Evolutionary conservation across 1,140 invertebrate species (phyloP).

Genomic region (Alviniconcha marisindica): DNA sequence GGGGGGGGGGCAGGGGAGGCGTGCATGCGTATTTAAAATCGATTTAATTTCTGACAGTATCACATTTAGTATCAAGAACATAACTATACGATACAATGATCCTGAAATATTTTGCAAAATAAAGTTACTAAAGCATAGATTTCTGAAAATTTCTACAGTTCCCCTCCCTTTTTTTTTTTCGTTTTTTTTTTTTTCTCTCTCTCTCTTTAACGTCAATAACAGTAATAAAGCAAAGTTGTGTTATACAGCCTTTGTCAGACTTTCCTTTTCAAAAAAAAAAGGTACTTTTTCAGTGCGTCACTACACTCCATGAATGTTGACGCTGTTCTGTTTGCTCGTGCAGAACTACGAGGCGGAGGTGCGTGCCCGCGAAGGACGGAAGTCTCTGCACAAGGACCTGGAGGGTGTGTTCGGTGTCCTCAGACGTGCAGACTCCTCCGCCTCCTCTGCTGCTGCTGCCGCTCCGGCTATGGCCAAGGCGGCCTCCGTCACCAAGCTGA

Average conservation of each 20-base stretch:
- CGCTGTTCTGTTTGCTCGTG: neutral
- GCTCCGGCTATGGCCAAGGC: neutral
- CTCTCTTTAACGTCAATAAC: neutral
- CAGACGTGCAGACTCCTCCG: conserved; percentile 38
- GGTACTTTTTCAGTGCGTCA: too few species aligned
- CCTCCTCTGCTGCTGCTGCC: neutral
- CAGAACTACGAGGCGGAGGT: conserved; percentile 45
- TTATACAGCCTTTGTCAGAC: neutral
- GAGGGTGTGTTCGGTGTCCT: conserved; percentile 46
- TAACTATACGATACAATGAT: neutral
- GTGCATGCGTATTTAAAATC: neutral
- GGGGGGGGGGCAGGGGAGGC: too few species aligned
- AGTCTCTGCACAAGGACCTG: conserved; percentile 28
- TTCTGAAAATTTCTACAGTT: neutral
- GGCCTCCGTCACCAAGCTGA: neutral
- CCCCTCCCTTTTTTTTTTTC: neutral
- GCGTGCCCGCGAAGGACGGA: conserved; percentile 22
- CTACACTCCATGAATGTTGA: too few species aligned
- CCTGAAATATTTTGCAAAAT: neutral
- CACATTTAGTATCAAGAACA: neutral
- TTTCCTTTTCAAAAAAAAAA: neutral
- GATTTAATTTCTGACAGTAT: neutral
- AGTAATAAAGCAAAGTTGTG: neutral
- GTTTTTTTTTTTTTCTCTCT: too few species aligned
- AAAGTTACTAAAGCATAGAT: neutral